Conservation (phyloP, 2,888 invertebrate genomes). For the Tineola bisselliella region DNA sequence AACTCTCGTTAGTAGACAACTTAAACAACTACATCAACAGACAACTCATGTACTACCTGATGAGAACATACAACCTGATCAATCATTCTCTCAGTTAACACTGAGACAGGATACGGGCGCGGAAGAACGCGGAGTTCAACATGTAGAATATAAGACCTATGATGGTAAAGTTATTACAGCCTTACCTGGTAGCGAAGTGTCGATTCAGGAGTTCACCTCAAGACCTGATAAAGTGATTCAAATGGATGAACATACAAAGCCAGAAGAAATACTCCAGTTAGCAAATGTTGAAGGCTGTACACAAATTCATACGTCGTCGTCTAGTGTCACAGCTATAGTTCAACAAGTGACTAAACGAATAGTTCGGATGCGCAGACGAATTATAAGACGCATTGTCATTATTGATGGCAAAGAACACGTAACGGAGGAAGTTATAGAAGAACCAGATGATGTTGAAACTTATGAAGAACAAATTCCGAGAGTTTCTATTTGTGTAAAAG, state of each 20-base stretch:
- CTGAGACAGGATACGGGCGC: conserved; percentile 73
- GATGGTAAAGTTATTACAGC: conserved; percentile 72
- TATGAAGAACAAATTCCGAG: conserved; percentile 77
- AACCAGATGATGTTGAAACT: conserved; percentile 81
- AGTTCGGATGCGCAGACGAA: conserved; percentile 77
- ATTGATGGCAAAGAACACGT: conserved; percentile 86
- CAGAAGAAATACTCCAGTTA: conserved; percentile 52
- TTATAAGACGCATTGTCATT: conserved; percentile 79
- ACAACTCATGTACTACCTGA: conserved; percentile 65
- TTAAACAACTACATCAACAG: conserved; percentile 71
- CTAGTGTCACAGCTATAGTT: conserved; percentile 80
- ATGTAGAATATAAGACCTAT: conserved; percentile 70
- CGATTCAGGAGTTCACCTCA: conserved; percentile 73
- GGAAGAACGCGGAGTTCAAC: conserved; percentile 71
- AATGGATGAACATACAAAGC: conserved; percentile 65
- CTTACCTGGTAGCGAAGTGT: conserved; percentile 70
- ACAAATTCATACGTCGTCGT: conserved; percentile 70
- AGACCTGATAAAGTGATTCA: conserved; percentile 69
- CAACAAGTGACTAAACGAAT: conserved; percentile 83
- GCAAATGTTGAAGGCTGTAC: conserved; percentile 44
- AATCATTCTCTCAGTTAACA: conserved; percentile 74
- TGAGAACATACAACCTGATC: conserved; percentile 68
- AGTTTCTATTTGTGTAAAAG: conserved; percentile 74
- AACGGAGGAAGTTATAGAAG: conserved; percentile 84
- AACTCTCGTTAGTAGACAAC: conserved; percentile 73